Percentiles rank a stretch among this genome's conserved stretches.
Conservation (phyloP, 2,113 vertebrate species). For the Oryzias woworae region DNA sequence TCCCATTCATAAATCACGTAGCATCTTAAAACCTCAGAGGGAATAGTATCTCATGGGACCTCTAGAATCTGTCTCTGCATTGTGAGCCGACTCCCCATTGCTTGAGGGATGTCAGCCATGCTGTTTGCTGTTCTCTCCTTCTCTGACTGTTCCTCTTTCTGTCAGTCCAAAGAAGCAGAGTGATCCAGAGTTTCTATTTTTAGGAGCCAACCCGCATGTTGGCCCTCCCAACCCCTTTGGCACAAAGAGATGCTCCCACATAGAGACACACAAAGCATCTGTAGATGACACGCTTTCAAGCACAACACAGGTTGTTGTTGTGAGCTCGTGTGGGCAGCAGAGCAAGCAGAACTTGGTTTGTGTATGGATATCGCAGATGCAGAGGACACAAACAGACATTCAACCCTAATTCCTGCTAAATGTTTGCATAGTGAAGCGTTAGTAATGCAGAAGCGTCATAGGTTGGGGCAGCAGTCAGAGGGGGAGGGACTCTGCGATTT, state of each 20-base stretch:
- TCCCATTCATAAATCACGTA: too few relatives aligned
- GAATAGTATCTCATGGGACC: too few relatives aligned
- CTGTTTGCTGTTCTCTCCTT: slow-evolving; percentile 8
- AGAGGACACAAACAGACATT: background rate
- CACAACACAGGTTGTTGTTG: slow-evolving; percentile 19
- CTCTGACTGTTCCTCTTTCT: slow-evolving; percentile 21
- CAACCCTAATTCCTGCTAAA: too few relatives aligned
- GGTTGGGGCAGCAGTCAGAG: background rate
- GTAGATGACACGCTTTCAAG: slow-evolving; percentile 19
- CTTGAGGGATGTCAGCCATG: slow-evolving; percentile 34
- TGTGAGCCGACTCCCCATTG: background rate
- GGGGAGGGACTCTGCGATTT: slow-evolving; percentile 21
- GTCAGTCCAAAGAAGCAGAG: slow-evolving; percentile 39
- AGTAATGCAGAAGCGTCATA: slow-evolving; percentile 45
- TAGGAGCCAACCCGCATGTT: slow-evolving; percentile 48
- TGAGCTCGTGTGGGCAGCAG: background rate
- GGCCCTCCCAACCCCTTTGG: slow-evolving; percentile 46
- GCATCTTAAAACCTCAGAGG: too few relatives aligned
- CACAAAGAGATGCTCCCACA: slow-evolving; percentile 59
- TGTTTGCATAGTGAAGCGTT: slow-evolving; percentile 26
- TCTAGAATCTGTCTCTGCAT: too few relatives aligned
- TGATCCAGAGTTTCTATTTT: slow-evolving; percentile 64
- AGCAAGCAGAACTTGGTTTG: too few relatives aligned
- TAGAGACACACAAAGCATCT: slow-evolving; percentile 48
- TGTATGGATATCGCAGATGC: too few relatives aligned